phyloP scores from a whole-genome alignment of 2,888 invertebrate genomes.

The Euclidia mi region DNA sequence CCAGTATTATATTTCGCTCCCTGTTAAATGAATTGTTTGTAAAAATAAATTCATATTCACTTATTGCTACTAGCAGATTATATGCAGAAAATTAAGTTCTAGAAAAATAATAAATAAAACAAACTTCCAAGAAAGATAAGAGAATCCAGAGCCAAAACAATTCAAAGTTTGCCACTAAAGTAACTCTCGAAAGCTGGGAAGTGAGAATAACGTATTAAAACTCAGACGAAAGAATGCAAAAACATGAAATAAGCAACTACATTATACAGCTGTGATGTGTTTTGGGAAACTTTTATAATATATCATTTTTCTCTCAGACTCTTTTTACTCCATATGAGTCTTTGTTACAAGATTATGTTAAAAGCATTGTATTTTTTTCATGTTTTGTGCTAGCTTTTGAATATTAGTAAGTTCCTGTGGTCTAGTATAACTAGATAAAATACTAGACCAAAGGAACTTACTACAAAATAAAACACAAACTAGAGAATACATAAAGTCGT shows the following conservation, averaged over 20 bases:
- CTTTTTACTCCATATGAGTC: slow-evolving; percentile 45
- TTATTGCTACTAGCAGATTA: too few species aligned
- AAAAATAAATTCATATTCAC: too few species aligned
- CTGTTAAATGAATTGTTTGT: too few species aligned
- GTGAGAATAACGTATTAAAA: slow-evolving; percentile 49
- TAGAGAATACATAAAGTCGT: too few species aligned
- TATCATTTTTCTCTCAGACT: slow-evolving; percentile 51
- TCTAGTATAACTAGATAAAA: too few species aligned
- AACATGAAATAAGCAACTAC: slow-evolving; percentile 48
- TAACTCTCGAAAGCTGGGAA: slow-evolving; percentile 25
- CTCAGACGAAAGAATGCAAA: slow-evolving; percentile 53
- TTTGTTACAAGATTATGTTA: slow-evolving; percentile 53
- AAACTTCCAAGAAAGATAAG: too few species aligned
- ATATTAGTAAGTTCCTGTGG: slow-evolving; percentile 23
- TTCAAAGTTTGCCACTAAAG: slow-evolving; percentile 22
- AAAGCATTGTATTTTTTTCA: slow-evolving; percentile 47
- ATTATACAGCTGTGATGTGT: slow-evolving; percentile 56
- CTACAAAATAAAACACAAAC: too few species aligned
- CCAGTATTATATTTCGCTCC: too few species aligned
- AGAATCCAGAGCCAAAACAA: slow-evolving; percentile 14
- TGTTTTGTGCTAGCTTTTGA: slow-evolving; percentile 51
- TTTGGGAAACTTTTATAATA: slow-evolving; percentile 53
- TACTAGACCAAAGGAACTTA: too few species aligned
- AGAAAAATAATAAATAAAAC: too few species aligned
- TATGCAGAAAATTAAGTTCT: too few species aligned